Conservation (phyloP, 2,113 vertebrate genomes). For the Falcunculus frontatus region DNA sequence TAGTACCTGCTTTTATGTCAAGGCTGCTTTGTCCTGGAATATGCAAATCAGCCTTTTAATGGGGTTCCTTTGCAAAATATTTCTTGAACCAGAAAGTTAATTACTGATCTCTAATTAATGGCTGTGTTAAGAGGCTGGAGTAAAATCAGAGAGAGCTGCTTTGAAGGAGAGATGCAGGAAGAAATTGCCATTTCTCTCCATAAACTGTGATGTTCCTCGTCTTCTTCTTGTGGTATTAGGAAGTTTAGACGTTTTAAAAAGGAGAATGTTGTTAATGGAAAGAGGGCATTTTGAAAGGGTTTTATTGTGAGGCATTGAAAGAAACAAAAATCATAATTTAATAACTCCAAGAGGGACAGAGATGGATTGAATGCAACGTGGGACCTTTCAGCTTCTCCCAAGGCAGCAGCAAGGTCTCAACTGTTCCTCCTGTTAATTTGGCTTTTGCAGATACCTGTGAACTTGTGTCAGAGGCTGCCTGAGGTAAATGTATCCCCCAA, state of each 20-base stretch:
- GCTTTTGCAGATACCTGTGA: background rate
- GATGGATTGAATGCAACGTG: background rate
- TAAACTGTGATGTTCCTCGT: background rate
- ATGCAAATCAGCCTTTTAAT: constrained; percentile 63
- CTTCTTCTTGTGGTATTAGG: background rate
- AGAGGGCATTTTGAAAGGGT: background rate
- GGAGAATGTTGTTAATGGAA: background rate
- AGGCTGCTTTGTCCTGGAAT: constrained; percentile 21
- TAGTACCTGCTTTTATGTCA: background rate
- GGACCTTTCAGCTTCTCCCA: background rate
- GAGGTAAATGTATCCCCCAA: background rate
- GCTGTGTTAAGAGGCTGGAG: constrained; percentile 51
- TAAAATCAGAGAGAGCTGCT: constrained; percentile 8
- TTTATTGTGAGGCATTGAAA: background rate
- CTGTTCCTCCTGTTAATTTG: background rate
- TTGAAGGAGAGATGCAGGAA: constrained; percentile 2
- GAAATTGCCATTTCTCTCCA: background rate
- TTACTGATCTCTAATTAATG: constrained; percentile 71
- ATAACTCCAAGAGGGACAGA: background rate
- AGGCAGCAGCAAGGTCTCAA: background rate
- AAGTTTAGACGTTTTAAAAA: background rate
- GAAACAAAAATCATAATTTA: background rate
- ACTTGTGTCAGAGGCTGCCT: background rate
- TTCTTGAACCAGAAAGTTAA: constrained; percentile 73
- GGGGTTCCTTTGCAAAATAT: constrained; percentile 62